phyloP scores from a whole-genome alignment of 2,113 vertebrate species.

The Casuarius casuarius region DNA sequence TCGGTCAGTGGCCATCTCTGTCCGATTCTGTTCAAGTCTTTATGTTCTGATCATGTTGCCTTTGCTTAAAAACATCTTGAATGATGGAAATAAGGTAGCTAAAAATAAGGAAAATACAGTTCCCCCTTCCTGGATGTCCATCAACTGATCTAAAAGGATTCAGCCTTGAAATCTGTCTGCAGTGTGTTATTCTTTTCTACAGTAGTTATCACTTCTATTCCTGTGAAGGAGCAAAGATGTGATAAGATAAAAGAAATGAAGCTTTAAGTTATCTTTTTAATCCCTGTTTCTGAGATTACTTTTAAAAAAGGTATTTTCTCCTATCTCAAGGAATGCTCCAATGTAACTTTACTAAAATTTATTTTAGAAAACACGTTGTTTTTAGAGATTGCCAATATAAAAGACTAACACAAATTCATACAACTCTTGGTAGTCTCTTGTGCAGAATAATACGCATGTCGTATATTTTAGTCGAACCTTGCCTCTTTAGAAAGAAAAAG shows the following conservation, averaged over 20 bases:
- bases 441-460: slow-evolving; percentile 20
- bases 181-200: slow-evolving; percentile 52
- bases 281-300: slow-evolving; percentile 78
- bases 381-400: slow-evolving; percentile 33
- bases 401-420: neutral
- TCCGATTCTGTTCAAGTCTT: neutral
- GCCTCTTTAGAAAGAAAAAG: neutral
- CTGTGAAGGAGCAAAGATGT: slow-evolving; percentile 67
- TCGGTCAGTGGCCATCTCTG: neutral
- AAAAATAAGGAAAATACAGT: slow-evolving; percentile 3
- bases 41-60: neutral
- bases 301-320: slow-evolving; percentile 72
- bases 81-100: neutral
- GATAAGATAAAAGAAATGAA: slow-evolving; percentile 82
- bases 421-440: slow-evolving; percentile 23
- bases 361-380: slow-evolving; percentile 50
- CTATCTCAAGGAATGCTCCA: slow-evolving; percentile 71
- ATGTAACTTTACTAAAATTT: slow-evolving; percentile 55
- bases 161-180: slow-evolving; percentile 43
- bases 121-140: neutral
- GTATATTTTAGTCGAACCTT: slow-evolving; percentile 27
- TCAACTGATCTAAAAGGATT: slow-evolving; percentile 6
- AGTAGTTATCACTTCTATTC: slow-evolving; percentile 62
- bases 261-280: slow-evolving; percentile 79
- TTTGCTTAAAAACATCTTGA: neutral